phyloP scores from a whole-genome alignment of 2,888 invertebrate genomes.

The Hecatera dysodea region DNA sequence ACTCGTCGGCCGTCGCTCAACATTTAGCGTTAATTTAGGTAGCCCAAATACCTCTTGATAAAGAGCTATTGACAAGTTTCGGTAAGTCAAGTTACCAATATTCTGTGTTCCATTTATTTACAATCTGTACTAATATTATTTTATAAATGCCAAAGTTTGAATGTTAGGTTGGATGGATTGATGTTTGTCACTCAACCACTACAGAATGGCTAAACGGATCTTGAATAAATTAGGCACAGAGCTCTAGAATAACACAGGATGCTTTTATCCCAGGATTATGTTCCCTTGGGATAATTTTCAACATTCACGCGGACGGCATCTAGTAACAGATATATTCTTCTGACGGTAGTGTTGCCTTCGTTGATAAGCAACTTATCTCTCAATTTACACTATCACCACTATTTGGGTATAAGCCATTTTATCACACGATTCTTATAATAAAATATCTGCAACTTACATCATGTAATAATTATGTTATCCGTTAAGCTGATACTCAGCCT shows the following conservation, averaged over 20 bases:
- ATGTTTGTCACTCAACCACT: too few relatives aligned
- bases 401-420: slow-evolving; percentile 19
- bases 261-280: too few relatives aligned
- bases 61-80: slow-evolving; percentile 37
- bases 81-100: slow-evolving; percentile 16
- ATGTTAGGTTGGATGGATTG: too few relatives aligned
- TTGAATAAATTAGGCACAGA: too few relatives aligned
- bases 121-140: too few relatives aligned
- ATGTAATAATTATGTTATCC: not conserved
- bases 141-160: too few relatives aligned
- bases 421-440: slow-evolving; percentile 13
- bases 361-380: slow-evolving; percentile 39
- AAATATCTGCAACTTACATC: not conserved
- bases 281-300: too few relatives aligned
- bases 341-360: slow-evolving; percentile 16
- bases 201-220: too few relatives aligned
- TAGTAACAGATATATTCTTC: slow-evolving; percentile 8
- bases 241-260: too few relatives aligned
- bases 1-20: slow-evolving; percentile 28
- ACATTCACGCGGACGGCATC: too few relatives aligned
- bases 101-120: slow-evolving; percentile 9
- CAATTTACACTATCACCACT: slow-evolving; percentile 14
- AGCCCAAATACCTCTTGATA: slow-evolving; percentile 44
- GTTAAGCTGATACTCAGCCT: not conserved
- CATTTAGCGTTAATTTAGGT: slow-evolving; percentile 29